These are phyloP conservation scores for Penaeus monodon DNA, from an alignment of 2,888 invertebrate genomes.

Conservation along the genomic window DNA sequence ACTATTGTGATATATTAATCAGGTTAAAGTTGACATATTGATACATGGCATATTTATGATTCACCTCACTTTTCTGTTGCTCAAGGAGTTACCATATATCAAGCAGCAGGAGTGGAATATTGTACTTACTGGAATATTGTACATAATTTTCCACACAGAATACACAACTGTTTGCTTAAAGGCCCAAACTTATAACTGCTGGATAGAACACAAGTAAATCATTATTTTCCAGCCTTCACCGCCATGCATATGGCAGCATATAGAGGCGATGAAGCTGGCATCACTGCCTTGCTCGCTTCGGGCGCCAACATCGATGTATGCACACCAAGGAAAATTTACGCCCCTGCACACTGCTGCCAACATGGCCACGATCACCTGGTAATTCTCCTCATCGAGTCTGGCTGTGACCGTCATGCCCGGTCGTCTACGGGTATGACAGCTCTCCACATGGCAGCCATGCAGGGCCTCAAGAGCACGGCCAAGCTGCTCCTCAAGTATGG, in stretches of 20 bases:
- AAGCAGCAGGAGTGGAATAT: too few relatives aligned
- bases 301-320: neutral
- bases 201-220: too few relatives aligned
- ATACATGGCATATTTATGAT: too few relatives aligned
- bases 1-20: too few relatives aligned
- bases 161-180: too few relatives aligned
- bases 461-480: neutral
- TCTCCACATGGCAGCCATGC: constrained; percentile 3
- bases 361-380: neutral
- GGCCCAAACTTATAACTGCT: too few relatives aligned
- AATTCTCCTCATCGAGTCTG: neutral
- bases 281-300: neutral
- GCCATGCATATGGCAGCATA: constrained; percentile 8
- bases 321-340: neutral
- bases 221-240: neutral
- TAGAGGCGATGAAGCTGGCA: neutral
- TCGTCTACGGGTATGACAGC: neutral
- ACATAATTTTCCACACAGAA: too few relatives aligned
- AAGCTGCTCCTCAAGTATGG: neutral
- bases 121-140: too few relatives aligned
- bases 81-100: too few relatives aligned
- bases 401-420: neutral
- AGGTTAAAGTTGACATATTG: too few relatives aligned
- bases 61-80: too few relatives aligned
- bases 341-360: constrained; percentile 4